Base-by-base conservation (phyloP, 2,888 invertebrate genomes). In the Xestia rhomboidea region DNA sequence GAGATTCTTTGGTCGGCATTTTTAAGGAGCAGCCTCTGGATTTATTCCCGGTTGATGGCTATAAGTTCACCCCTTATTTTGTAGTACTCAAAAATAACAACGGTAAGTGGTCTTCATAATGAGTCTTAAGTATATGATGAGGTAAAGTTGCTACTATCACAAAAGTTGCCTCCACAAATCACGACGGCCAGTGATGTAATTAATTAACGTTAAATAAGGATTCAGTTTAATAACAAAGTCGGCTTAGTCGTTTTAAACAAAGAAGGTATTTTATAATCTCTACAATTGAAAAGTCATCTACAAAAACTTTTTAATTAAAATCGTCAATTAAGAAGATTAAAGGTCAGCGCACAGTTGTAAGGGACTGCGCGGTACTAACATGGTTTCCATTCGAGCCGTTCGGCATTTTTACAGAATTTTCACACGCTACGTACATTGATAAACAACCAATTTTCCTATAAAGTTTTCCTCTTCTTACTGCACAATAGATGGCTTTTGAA, bases 301-400 rank as follows among this genome's bases (percentile, higher is more conserved):
- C 18, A 18, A 57, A 38, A 60, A 75, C 38, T 57, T 76, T 76
- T 57, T 7, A 76, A 66, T 76, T 30, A 21, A 66, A 66, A 21
- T 46, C 15, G 30, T 41, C 34, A 27, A 64, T 64, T 41, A 21
- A 2, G 8, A 51, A 77, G 15, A 44, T 63, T 41, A 64, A 41
- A n/a, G 63, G 38, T 41, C 15, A n/a, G 38, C 13, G 38, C 41
- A 41, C 63, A 38, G 38, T 38, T 63, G 7, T 57, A n/a, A 57
- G 7, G 34, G 30, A 30, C 57, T 57, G 27, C 5, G 1, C 57
- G 57, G 27, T 57, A 27, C 27, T 30, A 7, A 2, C 27, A 27
- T 27, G 27, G 18, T 30, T 57, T 27, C 21, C 21, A 21, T 21
- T 34, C 21, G 21, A 34, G n/a, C 6, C 6, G 15, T 27, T 27